Evolutionary conservation across 2,888 invertebrate species (phyloP), one percentile per base, ranked within the genome.

Genomic region (Girardia tigrina): DNA sequence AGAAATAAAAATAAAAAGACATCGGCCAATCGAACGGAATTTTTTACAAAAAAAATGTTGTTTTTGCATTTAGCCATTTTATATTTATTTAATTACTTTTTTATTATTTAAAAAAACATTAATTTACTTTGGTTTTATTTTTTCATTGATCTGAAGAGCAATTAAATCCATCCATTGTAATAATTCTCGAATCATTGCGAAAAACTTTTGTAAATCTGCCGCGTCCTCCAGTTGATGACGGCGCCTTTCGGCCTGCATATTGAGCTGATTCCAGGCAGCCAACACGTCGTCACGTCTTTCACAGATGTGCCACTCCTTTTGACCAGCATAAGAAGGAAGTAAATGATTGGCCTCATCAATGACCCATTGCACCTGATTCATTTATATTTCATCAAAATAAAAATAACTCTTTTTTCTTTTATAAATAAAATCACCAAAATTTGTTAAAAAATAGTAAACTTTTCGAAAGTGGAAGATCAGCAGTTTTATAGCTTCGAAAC

Each of bases 321-420:
- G 97, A 76, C 97, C 94, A 77, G 95, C 95, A 86, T 97, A 98
- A 72, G 94, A 91, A 0, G 94, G 92, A 83, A 92, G 90, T 42
- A 93, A 86, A 78, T 92, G 91, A 0, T 88, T 89, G 36, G 94
- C 93, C 83, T 42, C 74, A 23, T 74, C 74, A 26, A 71, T 27
- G 2, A 74, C 42, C 27, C 70, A 27, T 28, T 75, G 76, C 79
- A 83, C 84, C 80, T 84, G n/a, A n/a, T n/a, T n/a, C n/a, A n/a
- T n/a, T n/a, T n/a, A n/a, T n/a, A n/a, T n/a, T n/a, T n/a, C n/a
- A n/a, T n/a, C n/a, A n/a, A n/a, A n/a, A n/a, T n/a, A n/a, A n/a
- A n/a, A n/a, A n/a, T n/a, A n/a, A n/a, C n/a, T n/a, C n/a, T n/a
- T n/a, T n/a, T n/a, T n/a, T n/a, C n/a, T n/a, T n/a, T n/a, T n/a